Base-by-base conservation (phyloP, 2,888 invertebrate species). In the Cantharis rustica region DNA sequence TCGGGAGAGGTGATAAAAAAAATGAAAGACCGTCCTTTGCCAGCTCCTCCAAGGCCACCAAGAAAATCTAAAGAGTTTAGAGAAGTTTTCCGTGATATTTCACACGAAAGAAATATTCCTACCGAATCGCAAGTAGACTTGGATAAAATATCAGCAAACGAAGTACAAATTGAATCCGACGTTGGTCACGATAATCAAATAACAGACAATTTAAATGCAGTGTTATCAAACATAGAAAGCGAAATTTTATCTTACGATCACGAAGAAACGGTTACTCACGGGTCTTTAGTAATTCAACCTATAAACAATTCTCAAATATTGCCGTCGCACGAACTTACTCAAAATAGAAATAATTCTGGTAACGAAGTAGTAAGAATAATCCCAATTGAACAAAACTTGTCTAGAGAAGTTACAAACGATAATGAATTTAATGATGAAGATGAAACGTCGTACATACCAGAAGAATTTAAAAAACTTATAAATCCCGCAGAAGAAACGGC, bases 1-100 rank as follows among this genome's bases (percentile, higher is more conserved):
- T 94, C 95, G 16, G 95, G 94, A 10, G 93, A 93, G 78, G 90
- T 95, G 64, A 90, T 96, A 2, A 93, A 92, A 83, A 95, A 93
- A 89, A 96, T 96, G 93, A 95, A 95, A 88, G 93, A 93, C 81
- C 90, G 96, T 79, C 96, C 96, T 0, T 87, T 96, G 80, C 96
- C 96, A 1, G 93, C 96, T 4, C 96, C 96, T 0, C 96, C 96
- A 1, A 90, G 96, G 75, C 96, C 96, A 61, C 95, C 95, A 0
- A 91, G 96, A 77, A 87, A 86, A 80, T 78, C 84, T 5, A 83
- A 84, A 79, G 70, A 78, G 23, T 76, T 76, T 20, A 79, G 80
- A 73, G 80, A 76, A 64, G 31, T 61, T 82, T 80, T 74, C 83
- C 80, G 82, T 71, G 87, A 87, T 63, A 86, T 87, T 68, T 86